These are phyloP conservation scores for Latrodectus elegans DNA, from an alignment of 2,888 invertebrate genomes.

Conservation along the genomic window DNA sequence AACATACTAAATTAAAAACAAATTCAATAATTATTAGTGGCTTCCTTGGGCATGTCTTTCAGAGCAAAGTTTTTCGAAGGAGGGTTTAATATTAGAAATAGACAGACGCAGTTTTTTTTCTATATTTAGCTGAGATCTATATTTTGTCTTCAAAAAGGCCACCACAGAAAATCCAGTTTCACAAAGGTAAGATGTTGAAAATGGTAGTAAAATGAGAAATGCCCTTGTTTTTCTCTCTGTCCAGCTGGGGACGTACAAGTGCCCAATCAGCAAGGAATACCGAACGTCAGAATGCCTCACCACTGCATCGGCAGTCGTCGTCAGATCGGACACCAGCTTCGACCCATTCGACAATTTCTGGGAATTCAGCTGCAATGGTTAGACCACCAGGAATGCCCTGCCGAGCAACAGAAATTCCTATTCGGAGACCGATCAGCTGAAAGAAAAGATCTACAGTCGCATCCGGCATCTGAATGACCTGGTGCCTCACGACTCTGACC, in stretches of 20 bases:
- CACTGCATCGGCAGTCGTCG: slow-evolving; percentile 77
- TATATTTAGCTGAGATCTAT: too few species aligned
- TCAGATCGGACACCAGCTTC: slow-evolving; percentile 71
- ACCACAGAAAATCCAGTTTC: too few species aligned
- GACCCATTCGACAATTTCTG: slow-evolving; percentile 78
- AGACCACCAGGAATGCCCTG: slow-evolving; percentile 76
- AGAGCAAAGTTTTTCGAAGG: too few species aligned
- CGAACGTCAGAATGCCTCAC: slow-evolving; percentile 77
- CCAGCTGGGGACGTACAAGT: slow-evolving; percentile 77
- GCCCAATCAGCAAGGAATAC: slow-evolving; percentile 76
- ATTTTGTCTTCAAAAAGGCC: too few species aligned
- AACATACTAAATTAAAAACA: too few species aligned
- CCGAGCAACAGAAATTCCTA: slow-evolving; percentile 77
- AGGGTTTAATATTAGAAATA: too few species aligned
- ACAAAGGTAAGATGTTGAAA: too few species aligned
- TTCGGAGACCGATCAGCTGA: slow-evolving; percentile 76
- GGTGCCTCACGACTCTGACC: slow-evolving; percentile 75
- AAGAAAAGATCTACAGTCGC: slow-evolving; percentile 75
- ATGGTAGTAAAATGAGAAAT: too few species aligned
- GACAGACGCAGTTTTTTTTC: too few species aligned
- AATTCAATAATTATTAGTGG: too few species aligned
- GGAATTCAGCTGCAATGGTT: slow-evolving; percentile 78
- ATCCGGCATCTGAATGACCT: slow-evolving; percentile 75
- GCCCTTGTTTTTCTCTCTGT: slow-evolving; percentile 76
- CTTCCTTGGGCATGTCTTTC: too few species aligned